Conservation (phyloP, 2,113 vertebrate species). For the Argyrosomus japonicus region DNA sequence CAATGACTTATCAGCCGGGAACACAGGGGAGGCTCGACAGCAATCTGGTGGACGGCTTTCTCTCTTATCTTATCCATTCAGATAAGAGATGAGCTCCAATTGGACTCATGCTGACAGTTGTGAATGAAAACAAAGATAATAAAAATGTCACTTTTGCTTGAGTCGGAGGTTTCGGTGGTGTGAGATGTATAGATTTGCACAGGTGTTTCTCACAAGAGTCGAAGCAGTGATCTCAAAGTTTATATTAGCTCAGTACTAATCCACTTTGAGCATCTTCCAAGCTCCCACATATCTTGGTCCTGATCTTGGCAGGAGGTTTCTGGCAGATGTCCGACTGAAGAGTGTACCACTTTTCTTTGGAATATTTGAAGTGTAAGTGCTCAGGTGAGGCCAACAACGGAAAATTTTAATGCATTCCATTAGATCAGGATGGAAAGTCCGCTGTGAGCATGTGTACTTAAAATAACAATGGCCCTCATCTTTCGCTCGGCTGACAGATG, state of each 20-base stretch:
- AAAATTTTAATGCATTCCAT: constrained; percentile 66
- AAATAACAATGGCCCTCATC: constrained; percentile 71
- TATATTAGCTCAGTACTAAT: constrained; percentile 68
- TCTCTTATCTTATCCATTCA: constrained; percentile 61
- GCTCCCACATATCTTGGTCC: constrained; percentile 65
- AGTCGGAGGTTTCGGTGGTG: not conserved
- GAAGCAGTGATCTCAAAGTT: constrained; percentile 63
- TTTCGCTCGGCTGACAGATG: constrained; percentile 62
- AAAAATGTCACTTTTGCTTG: constrained; percentile 38
- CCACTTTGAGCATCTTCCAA: constrained; percentile 68
- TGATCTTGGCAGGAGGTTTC: constrained; percentile 57
- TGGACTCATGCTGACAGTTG: constrained; percentile 44
- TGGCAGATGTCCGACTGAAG: constrained; percentile 56
- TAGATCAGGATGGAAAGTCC: constrained; percentile 63
- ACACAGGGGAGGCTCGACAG: constrained; percentile 38
- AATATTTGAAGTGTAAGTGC: constrained; percentile 55
- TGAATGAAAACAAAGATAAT: constrained; percentile 54
- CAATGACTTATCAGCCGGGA: constrained; percentile 44
- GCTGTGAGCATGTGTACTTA: constrained; percentile 55
- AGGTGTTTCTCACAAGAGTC: constrained; percentile 64
- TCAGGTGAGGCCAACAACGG: constrained; percentile 65
- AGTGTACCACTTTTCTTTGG: constrained; percentile 41
- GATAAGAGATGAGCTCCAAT: constrained; percentile 47
- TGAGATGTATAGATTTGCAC: not conserved
- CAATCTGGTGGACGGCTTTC: constrained; percentile 34